Base-by-base conservation (phyloP, 2,113 vertebrate species). In the Atractosteus spatula region DNA sequence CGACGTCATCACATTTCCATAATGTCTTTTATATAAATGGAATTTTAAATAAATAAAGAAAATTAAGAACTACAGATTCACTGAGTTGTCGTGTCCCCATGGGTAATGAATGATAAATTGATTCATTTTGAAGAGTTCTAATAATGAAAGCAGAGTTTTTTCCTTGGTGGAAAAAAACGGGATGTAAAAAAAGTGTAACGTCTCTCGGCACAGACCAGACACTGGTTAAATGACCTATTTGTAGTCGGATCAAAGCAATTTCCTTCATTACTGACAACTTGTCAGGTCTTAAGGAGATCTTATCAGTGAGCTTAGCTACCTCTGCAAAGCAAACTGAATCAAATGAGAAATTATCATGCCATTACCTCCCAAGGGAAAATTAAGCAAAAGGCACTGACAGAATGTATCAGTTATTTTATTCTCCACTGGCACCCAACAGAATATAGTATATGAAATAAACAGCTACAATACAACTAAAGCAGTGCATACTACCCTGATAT, bases 161-260 rank as follows among this genome's bases (percentile, higher is more conserved):
- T 61, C 47, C 47, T 51, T 7, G 10, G 47, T 10, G 10, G 10
- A 51, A 71, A 67, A 69, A 64, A 55, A 51, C 16, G 8, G 71
- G 55, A 71, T 62, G 72, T 55, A 73, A 67, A 69, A 29, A 62
- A 78, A 81, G 74, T 79, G 79, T 75, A 79, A 81, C 80, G 81
- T 79, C 74, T 70, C 41, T 77, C 80, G 79, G 85, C 84, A 82
- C 80, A 76, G 82, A 85, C 74, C 79, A 85, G 86, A 84, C 83
- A 82, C 82, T 75, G 79, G 78, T 75, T 89, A 87, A 91, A 89
- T 87, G 86, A 89, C 88, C 86, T 86, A 90, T 91, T 91, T 91
- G 86, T 91, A 79, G 82, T 82, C 47, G 76, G 86, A 89, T 90
- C 88, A 91, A 88, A 90, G 88, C 80, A 78, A 84, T 86, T 90